phyloP scores from a whole-genome alignment of 2,113 vertebrate species.

The Sapayoa aenigma region DNA sequence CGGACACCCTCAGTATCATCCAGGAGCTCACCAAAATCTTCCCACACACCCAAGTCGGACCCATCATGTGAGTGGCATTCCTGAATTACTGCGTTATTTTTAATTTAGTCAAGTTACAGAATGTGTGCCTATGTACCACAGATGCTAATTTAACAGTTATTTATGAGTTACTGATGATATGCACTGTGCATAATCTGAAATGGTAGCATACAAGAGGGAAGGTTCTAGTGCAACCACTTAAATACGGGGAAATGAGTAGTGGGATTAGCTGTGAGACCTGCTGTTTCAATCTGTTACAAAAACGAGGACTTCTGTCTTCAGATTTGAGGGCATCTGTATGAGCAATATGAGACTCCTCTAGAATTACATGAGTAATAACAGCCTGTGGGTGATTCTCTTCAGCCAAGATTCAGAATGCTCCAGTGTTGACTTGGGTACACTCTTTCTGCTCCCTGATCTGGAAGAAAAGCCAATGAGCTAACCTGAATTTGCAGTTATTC shows the following conservation, averaged over 20 bases:
- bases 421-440: not conserved
- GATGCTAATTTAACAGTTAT: not conserved
- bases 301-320: not conserved
- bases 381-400: not conserved
- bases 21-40: slow-evolving; percentile 77
- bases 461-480: not conserved
- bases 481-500: not conserved
- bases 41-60: slow-evolving; percentile 71
- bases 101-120: not conserved
- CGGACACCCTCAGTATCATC: slow-evolving; percentile 75
- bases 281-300: not conserved
- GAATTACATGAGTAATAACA: not conserved
- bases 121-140: not conserved
- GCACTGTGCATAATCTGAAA: not conserved
- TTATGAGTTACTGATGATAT: rapidly evolving
- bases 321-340: not conserved
- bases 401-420: not conserved
- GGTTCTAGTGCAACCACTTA: not conserved
- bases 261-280: not conserved
- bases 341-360: not conserved
- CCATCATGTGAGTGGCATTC: slow-evolving; percentile 71
- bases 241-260: not conserved
- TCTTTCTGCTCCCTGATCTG: not conserved
- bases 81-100: not conserved
- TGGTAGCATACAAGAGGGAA: not conserved